Evolutionary conservation across 2,888 invertebrate genomes (phyloP), one percentile per base, ranked within the genome.

Genomic region (Phaedon cochleariae): DNA sequence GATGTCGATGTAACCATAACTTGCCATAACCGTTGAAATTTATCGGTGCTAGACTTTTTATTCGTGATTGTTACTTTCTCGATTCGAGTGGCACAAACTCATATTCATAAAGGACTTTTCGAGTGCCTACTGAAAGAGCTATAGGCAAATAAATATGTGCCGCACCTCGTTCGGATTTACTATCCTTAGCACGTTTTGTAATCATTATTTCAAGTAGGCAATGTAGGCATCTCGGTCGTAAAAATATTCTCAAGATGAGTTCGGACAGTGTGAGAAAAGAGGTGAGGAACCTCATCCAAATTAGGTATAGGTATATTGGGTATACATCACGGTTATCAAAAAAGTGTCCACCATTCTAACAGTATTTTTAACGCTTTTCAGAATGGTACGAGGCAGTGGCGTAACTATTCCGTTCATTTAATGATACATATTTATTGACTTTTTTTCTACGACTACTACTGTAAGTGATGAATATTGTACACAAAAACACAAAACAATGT

Each of bases 1-100:
- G 51, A 54, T 67, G 61, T 67, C 61, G 67, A 60, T 64, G 55
- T 37, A 59, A 61, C 61, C 61, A 67, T 34, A 26, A 26, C n/a
- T n/a, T n/a, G 7, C 26, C 26, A 7, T 67, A 64, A 64, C 59
- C 61, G 37, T 55, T 59, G 45, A 61, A 51, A 67, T 67, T 64
- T 64, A 67, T 67, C 58, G 67, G 22, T 46, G 34, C 31, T 9
- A 5, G 22, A 21, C 12, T 21, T 55, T 20, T 52, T 51, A 55
- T 60, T 34, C 34, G 22, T 37, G 59, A 59, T 48, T 46, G 48
- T 64, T 46, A 59, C 59, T 64, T 64, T 64, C 64, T 46, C 53
- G 31, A 31, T 59, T 46, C 53, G 31, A 31, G 17, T 64, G 21
- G 48, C 15, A 12, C 15, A 41, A 26, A 26, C 4, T 26, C n/a